Percentiles rank a stretch among this genome's conserved stretches.
These are phyloP conservation scores for Platycercus adscitus DNA, from an alignment of 2,113 vertebrate species.

Conservation along the genomic window DNA sequence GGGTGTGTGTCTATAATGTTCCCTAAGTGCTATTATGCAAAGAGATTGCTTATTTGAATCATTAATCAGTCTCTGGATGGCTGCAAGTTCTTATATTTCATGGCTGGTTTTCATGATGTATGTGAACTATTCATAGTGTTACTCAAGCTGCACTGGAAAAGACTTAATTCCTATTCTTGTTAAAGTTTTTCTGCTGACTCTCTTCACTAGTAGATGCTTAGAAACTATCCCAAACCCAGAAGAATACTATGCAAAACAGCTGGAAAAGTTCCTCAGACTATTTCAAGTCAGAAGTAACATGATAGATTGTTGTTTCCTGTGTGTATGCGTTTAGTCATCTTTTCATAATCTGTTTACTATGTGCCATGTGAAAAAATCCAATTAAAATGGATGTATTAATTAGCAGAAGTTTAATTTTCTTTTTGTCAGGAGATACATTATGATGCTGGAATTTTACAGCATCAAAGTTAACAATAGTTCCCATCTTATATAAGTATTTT, in stretches of 20 bases:
- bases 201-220: background rate
- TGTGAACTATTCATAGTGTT: constrained; percentile 33
- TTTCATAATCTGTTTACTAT: background rate
- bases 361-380: background rate
- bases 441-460: background rate
- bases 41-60: constrained; percentile 67
- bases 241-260: background rate
- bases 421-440: constrained; percentile 9
- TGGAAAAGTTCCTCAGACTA: background rate
- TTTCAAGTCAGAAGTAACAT: background rate
- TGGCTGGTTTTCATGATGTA: constrained; percentile 52
- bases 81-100: constrained; percentile 62
- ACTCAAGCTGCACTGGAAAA: constrained; percentile 26
- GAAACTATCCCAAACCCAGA: background rate
- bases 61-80: constrained; percentile 56
- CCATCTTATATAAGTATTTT: constrained; percentile 20
- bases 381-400: constrained; percentile 40
- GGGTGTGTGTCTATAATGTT: constrained; percentile 59
- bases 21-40: constrained; percentile 61
- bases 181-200: constrained; percentile 33
- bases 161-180: constrained; percentile 31
- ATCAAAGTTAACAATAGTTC: constrained; percentile 5
- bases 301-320: background rate
- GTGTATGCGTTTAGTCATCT: background rate
- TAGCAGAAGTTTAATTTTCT: constrained; percentile 41